Base-by-base conservation (phyloP, 2,797 vertebrate genomes). In the Linurgus olivaceus region DNA sequence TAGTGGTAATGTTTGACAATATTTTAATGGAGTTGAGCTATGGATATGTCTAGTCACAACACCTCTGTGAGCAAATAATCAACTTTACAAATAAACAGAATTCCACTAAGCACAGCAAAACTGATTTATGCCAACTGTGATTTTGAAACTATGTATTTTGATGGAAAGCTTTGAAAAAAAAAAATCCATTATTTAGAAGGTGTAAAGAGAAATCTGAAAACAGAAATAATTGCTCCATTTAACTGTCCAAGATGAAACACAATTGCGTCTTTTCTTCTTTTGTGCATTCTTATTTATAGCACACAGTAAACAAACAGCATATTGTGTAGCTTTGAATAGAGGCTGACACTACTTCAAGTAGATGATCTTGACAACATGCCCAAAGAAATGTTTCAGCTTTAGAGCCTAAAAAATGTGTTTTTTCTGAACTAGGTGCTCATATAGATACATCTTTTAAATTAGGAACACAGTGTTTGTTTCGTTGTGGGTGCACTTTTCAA, bases 331-430 rank as follows among this genome's bases (percentile, higher is more conserved):
- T 94, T 97, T 66, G 78, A 79, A 79, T 50, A 93, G 89, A 26
- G 93, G 48, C 55, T 96, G 73, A 50, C 80, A 66, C 52, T 55
- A 82, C 74, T 91, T 95, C 91, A 92, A 93, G 95, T 2, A 94
- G 86, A 91, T 87, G 74, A 77, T 93, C 63, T 93, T 94, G 82
- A 95, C 88, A 94, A 40, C 40, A n/a, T 51, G 90, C 92, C 91
- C 71, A 90, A 83, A 86, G 71, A 91, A 96, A 92, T 78, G 50
- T 81, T 89, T 85, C 67, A 67, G 81, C 81, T 92, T 93, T 77
- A 37, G 58, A 80, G 58, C 33, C 54, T 61, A 76, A 37, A 73
- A 86, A 86, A 59, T 61, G 4, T 29, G 14, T 7, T 54, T 83
- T 55, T 79, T 86, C 66, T 65, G 67, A 90, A 77, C 25, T 63